These are phyloP conservation scores for Etheostoma spectabile DNA, from an alignment of 2,113 vertebrate species.

Conservation along the genomic window DNA sequence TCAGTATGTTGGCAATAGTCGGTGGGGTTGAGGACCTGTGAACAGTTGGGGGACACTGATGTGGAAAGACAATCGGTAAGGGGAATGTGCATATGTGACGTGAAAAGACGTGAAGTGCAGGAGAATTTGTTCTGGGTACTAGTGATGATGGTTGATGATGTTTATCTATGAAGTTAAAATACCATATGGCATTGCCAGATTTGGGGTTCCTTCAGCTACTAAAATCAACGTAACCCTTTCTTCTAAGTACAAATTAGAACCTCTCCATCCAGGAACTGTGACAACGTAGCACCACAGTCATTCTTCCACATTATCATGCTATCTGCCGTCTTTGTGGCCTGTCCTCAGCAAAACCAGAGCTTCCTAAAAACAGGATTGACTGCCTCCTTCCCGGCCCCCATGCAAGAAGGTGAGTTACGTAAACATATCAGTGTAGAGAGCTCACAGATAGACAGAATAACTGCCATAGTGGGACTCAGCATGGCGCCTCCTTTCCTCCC, in stretches of 20 bases:
- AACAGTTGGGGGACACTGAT: slow-evolving; percentile 73
- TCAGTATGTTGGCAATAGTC: slow-evolving; percentile 62
- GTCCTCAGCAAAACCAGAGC: slow-evolving; percentile 23
- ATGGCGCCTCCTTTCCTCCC: slow-evolving; percentile 62
- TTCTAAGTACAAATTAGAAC: neutral
- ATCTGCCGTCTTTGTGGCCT: slow-evolving; percentile 26
- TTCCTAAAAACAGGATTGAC: slow-evolving; percentile 47
- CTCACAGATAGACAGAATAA: slow-evolving; percentile 55
- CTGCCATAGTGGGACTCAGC: slow-evolving; percentile 64
- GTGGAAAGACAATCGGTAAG: slow-evolving; percentile 66
- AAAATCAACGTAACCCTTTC: neutral
- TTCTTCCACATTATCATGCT: slow-evolving; percentile 19
- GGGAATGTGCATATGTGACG: slow-evolving; percentile 12
- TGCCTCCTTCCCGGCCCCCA: slow-evolving; percentile 27
- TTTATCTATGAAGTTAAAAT: neutral
- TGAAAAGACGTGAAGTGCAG: slow-evolving; percentile 6
- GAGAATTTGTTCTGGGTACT: slow-evolving; percentile 11
- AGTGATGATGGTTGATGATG: neutral
- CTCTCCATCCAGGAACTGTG: neutral
- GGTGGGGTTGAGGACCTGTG: slow-evolving; percentile 66
- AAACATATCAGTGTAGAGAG: slow-evolving; percentile 56
- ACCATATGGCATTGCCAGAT: neutral
- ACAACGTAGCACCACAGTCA: neutral
- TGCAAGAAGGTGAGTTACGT: slow-evolving; percentile 66
- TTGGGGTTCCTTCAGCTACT: neutral